These are phyloP conservation scores for Lateolabrax maculatus DNA, from an alignment of 2,797 vertebrate species.

Conservation along the genomic window DNA sequence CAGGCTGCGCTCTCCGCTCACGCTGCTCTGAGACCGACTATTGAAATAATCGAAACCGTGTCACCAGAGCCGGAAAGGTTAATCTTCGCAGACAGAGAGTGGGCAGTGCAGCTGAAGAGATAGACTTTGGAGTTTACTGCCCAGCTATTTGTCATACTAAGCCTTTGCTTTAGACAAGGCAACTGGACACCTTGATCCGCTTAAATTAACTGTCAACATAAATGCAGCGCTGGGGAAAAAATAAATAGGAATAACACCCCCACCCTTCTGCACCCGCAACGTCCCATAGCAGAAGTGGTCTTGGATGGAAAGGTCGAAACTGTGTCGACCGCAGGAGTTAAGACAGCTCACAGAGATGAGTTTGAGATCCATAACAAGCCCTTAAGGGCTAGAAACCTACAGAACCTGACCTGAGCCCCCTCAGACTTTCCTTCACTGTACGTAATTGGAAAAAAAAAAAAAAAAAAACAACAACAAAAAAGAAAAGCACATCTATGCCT, in stretches of 20 bases:
- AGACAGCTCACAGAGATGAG: conserved; percentile 68
- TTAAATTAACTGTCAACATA: conserved; percentile 87
- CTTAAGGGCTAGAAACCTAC: conserved; percentile 63
- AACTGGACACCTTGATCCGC: conserved; percentile 83
- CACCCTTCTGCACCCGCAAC: conserved; percentile 24
- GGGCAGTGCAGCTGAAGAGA: conserved; percentile 73
- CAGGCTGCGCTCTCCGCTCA: conserved; percentile 33
- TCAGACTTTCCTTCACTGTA: conserved; percentile 28
- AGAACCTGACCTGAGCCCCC: conserved; percentile 62
- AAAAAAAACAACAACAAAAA: too few relatives aligned
- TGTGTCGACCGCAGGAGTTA: conserved; percentile 56
- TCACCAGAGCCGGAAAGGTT: conserved; percentile 80
- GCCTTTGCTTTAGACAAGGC: conserved; percentile 79
- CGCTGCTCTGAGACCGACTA: conserved; percentile 53
- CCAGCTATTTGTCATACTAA: conserved; percentile 84
- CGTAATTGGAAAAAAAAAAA: conserved; percentile 56
- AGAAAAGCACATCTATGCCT: conserved; percentile 29
- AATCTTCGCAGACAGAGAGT: conserved; percentile 79
- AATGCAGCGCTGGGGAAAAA: conserved; percentile 70
- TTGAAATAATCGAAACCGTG: conserved; percentile 79
- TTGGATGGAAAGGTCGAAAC: conserved; percentile 66
- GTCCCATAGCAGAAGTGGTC: conserved; percentile 54
- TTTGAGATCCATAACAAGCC: conserved; percentile 77
- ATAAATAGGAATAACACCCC: conserved; percentile 68
- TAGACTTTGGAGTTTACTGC: conserved; percentile 78